Evolutionary conservation across 2,797 vertebrate genomes (phyloP), one percentile per base, ranked within the genome.

Genomic region (Alosa sapidissima): DNA sequence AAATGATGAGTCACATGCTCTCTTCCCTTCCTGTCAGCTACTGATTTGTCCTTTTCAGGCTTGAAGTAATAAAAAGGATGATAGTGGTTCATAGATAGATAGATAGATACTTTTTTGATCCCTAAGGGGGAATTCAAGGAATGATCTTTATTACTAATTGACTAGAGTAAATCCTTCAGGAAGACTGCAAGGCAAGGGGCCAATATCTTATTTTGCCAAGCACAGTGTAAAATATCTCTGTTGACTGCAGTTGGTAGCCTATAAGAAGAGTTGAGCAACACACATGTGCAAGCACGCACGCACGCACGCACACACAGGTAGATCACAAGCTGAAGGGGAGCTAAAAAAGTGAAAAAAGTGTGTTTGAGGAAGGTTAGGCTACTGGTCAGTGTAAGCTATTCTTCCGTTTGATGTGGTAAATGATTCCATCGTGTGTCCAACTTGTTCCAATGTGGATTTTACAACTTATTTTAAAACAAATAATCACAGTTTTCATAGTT

Each of bases 61-160:
- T n/a, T 55, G 54, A n/a, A 81, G 81, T 83, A 88, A 78, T 68
- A 78, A 81, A 78, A 48, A 10, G n/a, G 84, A 28, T 72, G n/a
- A 11, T 65, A 86, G 88, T 88, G 78, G 87, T 81, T 81, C 82
- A 90, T 88, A 28, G 28, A 28, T 28, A 28, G 28, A 28, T 28
- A 28, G 28, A 28, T 28, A 28, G 28, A 28, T 28, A 28, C 0
- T 28, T 28, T 28, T 28, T 28, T 28, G 28, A 28, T 28, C 28
- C 28, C 28, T 1, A 28, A 28, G 28, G 28, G 28, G 28, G 28
- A 28, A 28, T 28, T 28, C 28, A 28, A 28, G 28, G 28, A 28
- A 28, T 88, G 89, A 90, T 89, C 48, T 78, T 47, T 83, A 8
- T 62, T 54, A 84, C 49, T 89, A 86, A 89, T 82, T 87, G 78